phyloP scores from a whole-genome alignment of 1,140 invertebrate species.

The Drosophila bifasciata region DNA sequence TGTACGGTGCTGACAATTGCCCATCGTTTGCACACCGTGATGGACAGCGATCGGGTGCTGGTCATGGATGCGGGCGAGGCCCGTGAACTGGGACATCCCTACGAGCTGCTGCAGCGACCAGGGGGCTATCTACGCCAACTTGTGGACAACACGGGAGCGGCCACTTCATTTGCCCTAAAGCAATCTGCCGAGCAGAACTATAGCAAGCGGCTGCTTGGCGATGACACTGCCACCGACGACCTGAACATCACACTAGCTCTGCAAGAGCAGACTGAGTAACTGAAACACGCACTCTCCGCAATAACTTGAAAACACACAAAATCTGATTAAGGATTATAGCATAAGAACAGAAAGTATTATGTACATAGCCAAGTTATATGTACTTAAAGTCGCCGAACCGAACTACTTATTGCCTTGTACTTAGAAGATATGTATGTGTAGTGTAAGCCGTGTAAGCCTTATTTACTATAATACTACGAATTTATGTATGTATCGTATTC shows the following conservation, averaged over 20 bases:
- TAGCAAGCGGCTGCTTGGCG: constrained; percentile 48
- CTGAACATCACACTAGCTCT: constrained; percentile 47
- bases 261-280: constrained; percentile 50
- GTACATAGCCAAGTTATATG: constrained; percentile 58
- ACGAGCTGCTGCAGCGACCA: constrained; percentile 86
- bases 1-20: constrained; percentile 94
- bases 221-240: constrained; percentile 45
- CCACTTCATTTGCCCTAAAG: constrained; percentile 80
- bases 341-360: constrained; percentile 75
- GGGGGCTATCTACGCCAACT: constrained; percentile 85
- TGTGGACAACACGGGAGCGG: constrained; percentile 85
- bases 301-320: constrained; percentile 4
- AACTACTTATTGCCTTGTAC: constrained; percentile 59
- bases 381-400: constrained; percentile 59
- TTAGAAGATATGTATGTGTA: constrained; percentile 37
- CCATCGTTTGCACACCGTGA: constrained; percentile 92
- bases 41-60: constrained; percentile 91
- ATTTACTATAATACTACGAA: constrained; percentile 55
- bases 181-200: constrained; percentile 80
- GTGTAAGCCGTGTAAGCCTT: constrained; percentile 40
- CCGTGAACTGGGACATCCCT: constrained; percentile 89
- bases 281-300: not conserved
- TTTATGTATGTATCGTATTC: constrained; percentile 56
- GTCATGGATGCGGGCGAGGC: constrained; percentile 89
- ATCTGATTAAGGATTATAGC: constrained; percentile 31